Conservation (phyloP, 2,113 vertebrate species). For the Cervus canadensis region DNA sequence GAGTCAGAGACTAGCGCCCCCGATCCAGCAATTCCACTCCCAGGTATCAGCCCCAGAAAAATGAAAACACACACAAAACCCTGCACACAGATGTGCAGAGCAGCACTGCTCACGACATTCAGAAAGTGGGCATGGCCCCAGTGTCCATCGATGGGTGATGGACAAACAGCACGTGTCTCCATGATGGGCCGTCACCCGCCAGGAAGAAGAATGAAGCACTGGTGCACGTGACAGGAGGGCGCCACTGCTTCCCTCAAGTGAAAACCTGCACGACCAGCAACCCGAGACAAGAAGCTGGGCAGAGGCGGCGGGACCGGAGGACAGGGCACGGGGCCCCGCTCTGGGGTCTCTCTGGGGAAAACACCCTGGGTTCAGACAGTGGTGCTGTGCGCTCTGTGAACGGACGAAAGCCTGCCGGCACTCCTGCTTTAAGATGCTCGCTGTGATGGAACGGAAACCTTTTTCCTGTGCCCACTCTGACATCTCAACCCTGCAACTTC, state of each 20-base stretch:
- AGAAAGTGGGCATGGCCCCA: neutral
- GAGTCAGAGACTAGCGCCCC: neutral
- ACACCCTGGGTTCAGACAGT: neutral
- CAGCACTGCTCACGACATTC: neutral
- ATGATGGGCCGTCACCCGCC: accelerated
- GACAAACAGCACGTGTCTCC: neutral
- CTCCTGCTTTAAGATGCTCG: accelerated
- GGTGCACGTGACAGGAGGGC: accelerated
- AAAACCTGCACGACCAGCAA: neutral
- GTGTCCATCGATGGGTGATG: neutral
- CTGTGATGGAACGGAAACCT: neutral
- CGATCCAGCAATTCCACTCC: neutral
- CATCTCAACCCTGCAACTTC: neutral
- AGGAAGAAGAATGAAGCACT: neutral
- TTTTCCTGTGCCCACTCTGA: neutral
- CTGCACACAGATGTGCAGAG: neutral
- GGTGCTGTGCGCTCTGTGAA: neutral
- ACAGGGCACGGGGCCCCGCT: accelerated
- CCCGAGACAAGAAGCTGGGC: neutral
- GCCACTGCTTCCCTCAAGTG: accelerated
- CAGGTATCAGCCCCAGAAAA: neutral
- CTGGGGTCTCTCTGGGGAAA: neutral
- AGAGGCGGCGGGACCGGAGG: neutral
- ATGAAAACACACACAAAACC: neutral
- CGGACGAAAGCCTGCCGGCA: neutral